Base-by-base conservation (phyloP, 2,797 vertebrate species). In the Pipistrellus kuhlii region DNA sequence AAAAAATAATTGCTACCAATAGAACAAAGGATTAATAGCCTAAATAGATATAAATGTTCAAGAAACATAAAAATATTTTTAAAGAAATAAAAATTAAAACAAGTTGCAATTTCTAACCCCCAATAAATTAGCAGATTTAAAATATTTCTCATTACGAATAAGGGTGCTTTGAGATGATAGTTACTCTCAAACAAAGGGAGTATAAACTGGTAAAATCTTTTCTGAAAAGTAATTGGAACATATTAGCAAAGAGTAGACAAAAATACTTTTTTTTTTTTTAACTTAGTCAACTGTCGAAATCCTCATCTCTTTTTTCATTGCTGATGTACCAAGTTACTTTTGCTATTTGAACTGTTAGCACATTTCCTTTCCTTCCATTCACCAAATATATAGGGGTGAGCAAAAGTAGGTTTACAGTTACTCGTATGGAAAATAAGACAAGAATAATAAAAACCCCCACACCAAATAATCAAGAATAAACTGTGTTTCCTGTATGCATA, bases 121-220 rank as follows among this genome's bases (percentile, higher is more conserved):
- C 7, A 76, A 80, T 44, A 64, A 78, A 73, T 62, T 25, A 88
- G 48, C 30, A 69, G 71, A 91, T 94, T 55, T 77, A 72, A 90
- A 81, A 83, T 48, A 77, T 55, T 48, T 77, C 38, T 69, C 46
- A 80, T 82, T 86, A 82, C 44, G 64, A 32, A 20, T 90, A 90
- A 85, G 38, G 38, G 13, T 94, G 46, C n/a, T 92, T 82, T 93
- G 44, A 90, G 75, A 69, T 12, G 81, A 69, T 5, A 77, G 93
- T 88, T 76, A 83, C 30, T 72, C 14, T 89, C 18, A 91, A 46
- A 71, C 23, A 85, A 62, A 59, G 17, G n/a, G 9, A 78, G 23
- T n/a, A 53, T 77, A 75, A 93, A 93, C 30, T 75, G 41, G 21
- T 93, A 94, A 94, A 86, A 92, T 83, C 8, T 76, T 87, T 93